Base-by-base conservation (phyloP, 2,113 vertebrate genomes). In the Sterna hirundo region DNA sequence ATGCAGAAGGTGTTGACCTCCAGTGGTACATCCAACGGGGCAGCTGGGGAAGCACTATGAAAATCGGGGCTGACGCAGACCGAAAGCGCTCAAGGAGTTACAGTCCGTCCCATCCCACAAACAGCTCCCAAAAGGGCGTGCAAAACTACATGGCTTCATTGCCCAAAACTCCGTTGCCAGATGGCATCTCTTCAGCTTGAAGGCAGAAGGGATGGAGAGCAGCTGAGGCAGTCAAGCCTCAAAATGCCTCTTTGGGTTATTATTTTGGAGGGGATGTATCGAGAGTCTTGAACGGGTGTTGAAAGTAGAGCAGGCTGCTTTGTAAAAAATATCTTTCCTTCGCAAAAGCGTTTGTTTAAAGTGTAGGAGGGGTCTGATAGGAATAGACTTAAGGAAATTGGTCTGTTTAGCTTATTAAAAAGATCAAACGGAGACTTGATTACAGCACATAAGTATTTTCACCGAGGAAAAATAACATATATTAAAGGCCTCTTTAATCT, bases 381-480 rank as follows among this genome's bases (percentile, higher is more conserved):
- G n/a, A 90, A 42, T 44, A 74, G 14, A 79, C 36, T 46, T 65
- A 22, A 91, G 83, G 74, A 97, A 96, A 95, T 94, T 26, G 25
- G 26, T 70, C 71, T 85, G 84, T 96, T 95, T 80, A 77, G 47
- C 20, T 95, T 66, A 88, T 96, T 91, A 79, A 62, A 87, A 89
- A 95, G 95, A 95, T 95, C 86, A 95, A 95, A 94, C 51, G 55
- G 54, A 62, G 46, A 9, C 58, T 85, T 93, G 89, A 94, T 97
- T 96, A 62, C 42, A 71, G 42, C 58, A 62, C 21, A 6, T 54
- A 77, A 92, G 66, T 87, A 70, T 96, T 94, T 95, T 97, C 78
- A 77, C 54, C 0, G 0, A 86, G 79, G 42, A 95, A 92, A 93
- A 95, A 97, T 87, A 96, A 62, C 72, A 85, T 82, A 21, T 91